Evolutionary conservation across 2,888 invertebrate species (phyloP).

Genomic region (Drosophila tanythrix): DNA sequence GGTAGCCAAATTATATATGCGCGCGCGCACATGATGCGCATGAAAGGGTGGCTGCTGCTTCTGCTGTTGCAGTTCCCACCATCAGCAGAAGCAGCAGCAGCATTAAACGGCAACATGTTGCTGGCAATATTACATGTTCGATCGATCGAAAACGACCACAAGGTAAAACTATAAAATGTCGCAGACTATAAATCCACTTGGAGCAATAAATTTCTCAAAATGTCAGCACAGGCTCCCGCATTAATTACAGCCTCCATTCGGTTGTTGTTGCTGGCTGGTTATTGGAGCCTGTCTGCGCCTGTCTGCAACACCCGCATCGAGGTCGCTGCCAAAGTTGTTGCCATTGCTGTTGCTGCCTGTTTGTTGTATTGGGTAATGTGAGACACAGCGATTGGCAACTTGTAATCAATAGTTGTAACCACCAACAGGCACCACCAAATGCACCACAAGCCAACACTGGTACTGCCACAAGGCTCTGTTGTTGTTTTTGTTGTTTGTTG

Average conservation of each 20-base stretch:
- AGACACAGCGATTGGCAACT: conserved; percentile 72
- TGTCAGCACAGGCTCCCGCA: conserved; percentile 82
- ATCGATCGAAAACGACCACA: conserved; percentile 70
- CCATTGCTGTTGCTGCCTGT: conserved; percentile 27
- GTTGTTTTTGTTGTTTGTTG: conserved; percentile 17
- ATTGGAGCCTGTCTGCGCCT: conserved; percentile 70
- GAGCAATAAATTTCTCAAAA: conserved; percentile 81
- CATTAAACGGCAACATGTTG: conserved; percentile 61
- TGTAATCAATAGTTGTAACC: conserved; percentile 80
- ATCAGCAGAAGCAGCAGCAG: conserved; percentile 13
- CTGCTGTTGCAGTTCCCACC: conserved; percentile 35
- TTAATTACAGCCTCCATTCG: conserved; percentile 77
- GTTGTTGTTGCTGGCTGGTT: conserved; percentile 41
- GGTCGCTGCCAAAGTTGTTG: conserved; percentile 43
- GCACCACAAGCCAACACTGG: conserved; percentile 59
- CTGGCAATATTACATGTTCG: conserved; percentile 63
- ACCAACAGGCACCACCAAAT: conserved; percentile 71
- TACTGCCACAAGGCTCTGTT: conserved; percentile 25
- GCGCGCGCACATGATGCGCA: conserved; percentile 81
- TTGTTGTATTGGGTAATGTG: conserved; percentile 71
- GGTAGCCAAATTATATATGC: conserved; percentile 83
- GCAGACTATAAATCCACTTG: conserved; percentile 81
- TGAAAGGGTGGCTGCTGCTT: conserved; percentile 68
- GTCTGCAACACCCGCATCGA: conserved; percentile 76
- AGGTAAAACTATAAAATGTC: conserved; percentile 80